These are phyloP conservation scores for Galbula dea DNA, from an alignment of 2,113 vertebrate species.

Conservation along the genomic window DNA sequence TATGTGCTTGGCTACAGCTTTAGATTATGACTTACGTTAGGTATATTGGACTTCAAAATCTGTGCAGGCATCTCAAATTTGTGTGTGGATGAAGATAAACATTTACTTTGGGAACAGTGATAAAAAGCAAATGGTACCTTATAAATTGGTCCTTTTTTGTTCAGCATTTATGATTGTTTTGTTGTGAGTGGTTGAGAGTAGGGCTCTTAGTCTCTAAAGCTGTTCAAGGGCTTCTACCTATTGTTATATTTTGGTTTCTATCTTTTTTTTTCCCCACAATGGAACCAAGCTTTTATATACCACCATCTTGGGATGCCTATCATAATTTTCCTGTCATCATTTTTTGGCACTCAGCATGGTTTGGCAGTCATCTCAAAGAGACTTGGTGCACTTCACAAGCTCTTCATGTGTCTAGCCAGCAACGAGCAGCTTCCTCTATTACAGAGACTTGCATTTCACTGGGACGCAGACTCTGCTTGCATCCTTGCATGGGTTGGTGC, in stretches of 20 bases:
- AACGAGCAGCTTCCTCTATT: neutral
- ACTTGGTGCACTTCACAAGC: fast-evolving
- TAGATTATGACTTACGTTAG: neutral
- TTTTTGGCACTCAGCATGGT: neutral
- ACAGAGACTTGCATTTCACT: neutral
- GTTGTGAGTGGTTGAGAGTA: neutral
- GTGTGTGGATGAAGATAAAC: slow-evolving; percentile 59
- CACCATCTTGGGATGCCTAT: slow-evolving; percentile 25
- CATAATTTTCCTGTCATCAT: neutral
- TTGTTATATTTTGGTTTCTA: slow-evolving; percentile 22
- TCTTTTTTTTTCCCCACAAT: neutral
- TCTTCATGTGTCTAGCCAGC: neutral
- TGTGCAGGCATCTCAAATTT: slow-evolving; percentile 25
- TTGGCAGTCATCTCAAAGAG: slow-evolving; percentile 23
- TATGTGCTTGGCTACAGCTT: slow-evolving; percentile 44
- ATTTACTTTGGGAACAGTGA: slow-evolving; percentile 55
- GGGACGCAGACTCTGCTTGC: neutral
- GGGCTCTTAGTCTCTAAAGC: neutral
- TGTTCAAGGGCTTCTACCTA: slow-evolving; percentile 18
- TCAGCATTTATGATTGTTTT: neutral
- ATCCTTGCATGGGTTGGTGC: neutral
- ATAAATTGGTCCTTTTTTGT: slow-evolving; percentile 28
- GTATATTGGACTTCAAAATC: slow-evolving; percentile 51
- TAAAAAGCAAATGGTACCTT: slow-evolving; percentile 56
- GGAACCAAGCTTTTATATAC: neutral